Percentiles rank a stretch among this genome's conserved stretches.
Evolutionary conservation across 2,113 vertebrate species (phyloP).

Genomic region (Cathartes aura): DNA sequence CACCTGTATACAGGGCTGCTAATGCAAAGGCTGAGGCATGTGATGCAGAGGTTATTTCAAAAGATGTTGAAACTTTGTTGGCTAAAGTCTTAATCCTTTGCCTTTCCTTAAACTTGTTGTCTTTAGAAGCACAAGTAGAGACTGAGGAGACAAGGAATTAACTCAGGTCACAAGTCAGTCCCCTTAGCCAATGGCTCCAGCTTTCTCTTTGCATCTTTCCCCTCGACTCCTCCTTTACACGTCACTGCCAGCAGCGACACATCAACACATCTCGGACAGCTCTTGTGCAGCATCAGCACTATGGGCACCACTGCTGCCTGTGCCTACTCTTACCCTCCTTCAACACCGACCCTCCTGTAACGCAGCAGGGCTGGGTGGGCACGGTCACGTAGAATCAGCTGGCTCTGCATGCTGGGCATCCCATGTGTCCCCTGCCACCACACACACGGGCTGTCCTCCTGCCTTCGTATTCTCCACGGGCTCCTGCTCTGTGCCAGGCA

Average conservation of each 20-base stretch:
- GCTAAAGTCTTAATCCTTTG: neutral
- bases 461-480: neutral
- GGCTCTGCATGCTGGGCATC: neutral
- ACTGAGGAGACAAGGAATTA: neutral
- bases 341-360: no score
- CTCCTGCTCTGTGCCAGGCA: neutral
- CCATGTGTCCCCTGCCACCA: neutral
- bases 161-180: neutral
- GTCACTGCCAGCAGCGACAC: neutral
- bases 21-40: neutral
- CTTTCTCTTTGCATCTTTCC: neutral
- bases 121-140: neutral
- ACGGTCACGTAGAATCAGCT: neutral
- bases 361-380: neutral
- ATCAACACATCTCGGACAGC: neutral
- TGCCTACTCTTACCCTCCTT: neutral
- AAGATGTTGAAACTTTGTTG: neutral
- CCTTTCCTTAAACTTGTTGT: neutral
- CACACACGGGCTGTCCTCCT: neutral
- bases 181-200: neutral
- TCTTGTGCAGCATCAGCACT: neutral
- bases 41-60: neutral
- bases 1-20: neutral
- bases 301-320: neutral
- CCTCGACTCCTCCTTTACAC: neutral